phyloP scores from a whole-genome alignment of 2,113 vertebrate genomes.

The Campylorhamphus procurvoides region DNA sequence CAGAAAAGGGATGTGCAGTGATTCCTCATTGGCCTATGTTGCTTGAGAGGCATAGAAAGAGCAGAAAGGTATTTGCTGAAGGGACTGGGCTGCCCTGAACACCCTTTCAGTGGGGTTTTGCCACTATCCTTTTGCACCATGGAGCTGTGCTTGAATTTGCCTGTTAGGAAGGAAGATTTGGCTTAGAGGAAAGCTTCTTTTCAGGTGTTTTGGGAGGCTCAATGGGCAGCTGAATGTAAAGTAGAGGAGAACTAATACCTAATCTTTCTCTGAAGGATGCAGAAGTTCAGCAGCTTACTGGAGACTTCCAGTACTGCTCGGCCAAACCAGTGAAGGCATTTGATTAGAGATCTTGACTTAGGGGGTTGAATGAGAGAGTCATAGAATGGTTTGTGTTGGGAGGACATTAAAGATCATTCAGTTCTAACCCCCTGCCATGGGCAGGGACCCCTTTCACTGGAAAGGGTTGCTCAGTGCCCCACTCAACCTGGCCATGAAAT shows the following conservation, averaged over 20 bases:
- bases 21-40: neutral
- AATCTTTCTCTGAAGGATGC: neutral
- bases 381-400: neutral
- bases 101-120: neutral
- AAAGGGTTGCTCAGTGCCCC: neutral
- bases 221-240: neutral
- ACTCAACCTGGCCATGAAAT: neutral
- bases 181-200: neutral
- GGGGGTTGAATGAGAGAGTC: neutral
- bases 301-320: neutral
- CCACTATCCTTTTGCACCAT: neutral
- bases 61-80: neutral
- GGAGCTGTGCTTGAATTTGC: neutral
- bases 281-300: neutral
- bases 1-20: neutral
- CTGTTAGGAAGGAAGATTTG: accelerated
- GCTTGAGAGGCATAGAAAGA: neutral
- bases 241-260: neutral
- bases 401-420: neutral
- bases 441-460: neutral
- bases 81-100: neutral
- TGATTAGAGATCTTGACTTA: neutral
- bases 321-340: neutral
- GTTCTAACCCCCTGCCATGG: neutral
- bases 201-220: neutral